A percentile compares a stretch with the other conserved stretches of the same genome.
Evolutionary conservation across 2,888 invertebrate species (phyloP).

Genomic region (Protophormia terraenovae): DNA sequence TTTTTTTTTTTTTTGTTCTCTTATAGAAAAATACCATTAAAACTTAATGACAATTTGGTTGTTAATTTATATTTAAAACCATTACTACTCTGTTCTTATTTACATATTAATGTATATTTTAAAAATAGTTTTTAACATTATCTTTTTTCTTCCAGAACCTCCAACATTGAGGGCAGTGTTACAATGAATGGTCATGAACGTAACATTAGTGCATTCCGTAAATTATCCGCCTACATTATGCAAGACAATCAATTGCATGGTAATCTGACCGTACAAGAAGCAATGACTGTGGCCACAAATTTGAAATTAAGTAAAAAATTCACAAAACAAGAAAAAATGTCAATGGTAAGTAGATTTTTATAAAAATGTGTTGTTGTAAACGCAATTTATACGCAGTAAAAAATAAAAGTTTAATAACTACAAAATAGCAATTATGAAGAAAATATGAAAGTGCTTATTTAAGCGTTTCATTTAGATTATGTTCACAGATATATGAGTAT

Average conservation of each 20-base stretch:
- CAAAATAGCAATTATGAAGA: not conserved
- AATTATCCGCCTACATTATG: conserved; percentile 97
- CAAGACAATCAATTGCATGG: conserved; percentile 96
- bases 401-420: not conserved
- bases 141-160: conserved; percentile 84
- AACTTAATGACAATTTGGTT: not conserved
- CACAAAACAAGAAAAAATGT: conserved; percentile 87
- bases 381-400: not conserved
- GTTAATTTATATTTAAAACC: not conserved
- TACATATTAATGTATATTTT: not conserved
- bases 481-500: too few relatives aligned
- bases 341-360: conserved; percentile 87
- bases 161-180: conserved; percentile 91
- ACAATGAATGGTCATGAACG: conserved; percentile 92
- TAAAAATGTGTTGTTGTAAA: not conserved
- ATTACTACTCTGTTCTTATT: not conserved
- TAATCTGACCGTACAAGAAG: conserved; percentile 95
- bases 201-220: conserved; percentile 92
- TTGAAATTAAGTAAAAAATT: conserved; percentile 91
- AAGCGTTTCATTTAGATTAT: too few relatives aligned
- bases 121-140: not conserved
- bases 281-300: conserved; percentile 95
- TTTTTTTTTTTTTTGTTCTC: too few relatives aligned
- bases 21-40: not conserved
- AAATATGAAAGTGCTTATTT: not conserved